A percentile compares a stretch with the other conserved stretches of the same genome.
phyloP scores from a whole-genome alignment of 2,113 vertebrate species.

The Pipra filicauda region DNA sequence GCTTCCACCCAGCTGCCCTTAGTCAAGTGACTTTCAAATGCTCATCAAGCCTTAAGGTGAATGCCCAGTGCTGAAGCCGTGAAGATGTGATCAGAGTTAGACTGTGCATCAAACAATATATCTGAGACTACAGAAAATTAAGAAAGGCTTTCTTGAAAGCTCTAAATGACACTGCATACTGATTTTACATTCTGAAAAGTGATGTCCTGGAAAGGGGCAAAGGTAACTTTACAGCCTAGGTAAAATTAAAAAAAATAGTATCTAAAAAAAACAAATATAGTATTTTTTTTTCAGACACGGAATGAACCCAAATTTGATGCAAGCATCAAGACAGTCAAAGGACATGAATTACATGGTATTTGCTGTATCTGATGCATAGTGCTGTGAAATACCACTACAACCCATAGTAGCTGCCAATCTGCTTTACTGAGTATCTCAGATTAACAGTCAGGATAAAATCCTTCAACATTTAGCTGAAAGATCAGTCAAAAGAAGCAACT shows the following conservation, averaged over 20 bases:
- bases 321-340: neutral
- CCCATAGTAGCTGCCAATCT: neutral
- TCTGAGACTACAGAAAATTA: neutral
- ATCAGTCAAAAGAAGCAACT: neutral
- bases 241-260: neutral
- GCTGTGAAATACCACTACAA: neutral
- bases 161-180: neutral
- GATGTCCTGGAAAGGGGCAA: neutral
- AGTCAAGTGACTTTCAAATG: neutral
- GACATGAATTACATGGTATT: neutral
- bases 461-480: neutral
- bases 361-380: neutral
- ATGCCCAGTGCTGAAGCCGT: neutral
- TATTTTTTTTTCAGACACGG: neutral
- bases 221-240: neutral
- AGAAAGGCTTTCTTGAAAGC: neutral
- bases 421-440: neutral
- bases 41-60: neutral
- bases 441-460: neutral
- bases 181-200: neutral
- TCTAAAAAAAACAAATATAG: neutral
- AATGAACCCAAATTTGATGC: neutral
- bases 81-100: neutral
- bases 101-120: neutral
- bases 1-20: neutral